A percentile compares a stretch with the other conserved stretches of the same genome.
Evolutionary conservation across 2,797 vertebrate genomes (phyloP).

Genomic region (Channa striata): DNA sequence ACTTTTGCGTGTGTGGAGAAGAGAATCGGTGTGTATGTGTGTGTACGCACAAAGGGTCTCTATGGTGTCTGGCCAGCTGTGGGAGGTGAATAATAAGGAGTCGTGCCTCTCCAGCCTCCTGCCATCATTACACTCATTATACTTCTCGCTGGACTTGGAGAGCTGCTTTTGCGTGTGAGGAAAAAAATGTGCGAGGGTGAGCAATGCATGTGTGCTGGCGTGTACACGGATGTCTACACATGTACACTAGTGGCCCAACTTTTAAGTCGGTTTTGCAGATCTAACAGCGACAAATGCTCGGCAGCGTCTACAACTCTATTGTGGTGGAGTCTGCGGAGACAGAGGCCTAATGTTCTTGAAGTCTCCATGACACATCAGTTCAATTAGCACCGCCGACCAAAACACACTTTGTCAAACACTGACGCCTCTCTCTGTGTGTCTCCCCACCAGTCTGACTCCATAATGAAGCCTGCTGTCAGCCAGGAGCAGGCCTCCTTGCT

Average conservation of each 20-base stretch:
- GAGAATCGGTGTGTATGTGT: neutral
- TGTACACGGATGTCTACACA: slow-evolving; percentile 8
- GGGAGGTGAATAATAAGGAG: slow-evolving; percentile 69
- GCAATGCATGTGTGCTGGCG: slow-evolving; percentile 9
- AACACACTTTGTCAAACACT: slow-evolving; percentile 71
- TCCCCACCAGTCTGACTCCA: slow-evolving; percentile 43
- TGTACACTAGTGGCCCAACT: slow-evolving; percentile 24
- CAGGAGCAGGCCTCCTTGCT: slow-evolving; percentile 55
- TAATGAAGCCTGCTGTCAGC: slow-evolving; percentile 67
- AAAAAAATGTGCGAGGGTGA: neutral
- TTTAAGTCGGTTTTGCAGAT: slow-evolving; percentile 46
- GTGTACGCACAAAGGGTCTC: slow-evolving; percentile 44
- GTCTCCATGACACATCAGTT: slow-evolving; percentile 77
- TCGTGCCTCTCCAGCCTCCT: slow-evolving; percentile 58
- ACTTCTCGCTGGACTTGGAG: slow-evolving; percentile 45
- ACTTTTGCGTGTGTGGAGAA: slow-evolving; percentile 10
- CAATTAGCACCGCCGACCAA: slow-evolving; percentile 73
- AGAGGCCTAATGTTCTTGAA: slow-evolving; percentile 59
- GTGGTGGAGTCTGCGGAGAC: slow-evolving; percentile 54
- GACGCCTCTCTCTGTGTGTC: slow-evolving; percentile 34
- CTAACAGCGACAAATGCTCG: slow-evolving; percentile 57
- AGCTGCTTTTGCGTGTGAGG: neutral
- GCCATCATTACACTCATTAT: slow-evolving; percentile 71
- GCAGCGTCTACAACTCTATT: slow-evolving; percentile 56
- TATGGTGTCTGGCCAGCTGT: slow-evolving; percentile 52